Evolutionary conservation across 2,888 invertebrate genomes (phyloP), one percentile per base, ranked within the genome.

Genomic region (Ecliptopera silaceata): DNA sequence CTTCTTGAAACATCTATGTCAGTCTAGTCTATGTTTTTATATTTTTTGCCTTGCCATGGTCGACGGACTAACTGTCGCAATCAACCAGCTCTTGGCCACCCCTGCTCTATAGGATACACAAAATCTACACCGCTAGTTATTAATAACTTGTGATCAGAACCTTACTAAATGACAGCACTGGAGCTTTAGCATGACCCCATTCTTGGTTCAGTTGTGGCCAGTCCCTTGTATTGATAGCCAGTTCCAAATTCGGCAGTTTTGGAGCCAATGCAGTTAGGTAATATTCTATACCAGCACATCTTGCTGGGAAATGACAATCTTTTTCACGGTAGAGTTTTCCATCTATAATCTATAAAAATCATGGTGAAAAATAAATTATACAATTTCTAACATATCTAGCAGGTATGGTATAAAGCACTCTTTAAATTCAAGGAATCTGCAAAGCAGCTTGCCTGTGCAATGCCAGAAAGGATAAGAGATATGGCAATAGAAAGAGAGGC

Each of bases 151-250:
- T 45, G 47, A 56, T 63, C 51, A 74, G 70, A 72, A 95, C 95
- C 94, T 98, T 99, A 81, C 98, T 98, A 80, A 99, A 99, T 2
- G 98, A 99, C 79, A 99, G 96, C n/a, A 99, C 94, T 11, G 99
- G 98, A 26, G 94, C 93, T 68, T 92, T 86, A 5, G 86, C 79
- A 31, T 87, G 87, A 1, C 93, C 93, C 89, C 93, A 94, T 50
- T 92, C 86, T 65, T 86, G 92, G 65, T 94, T 93, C 13, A 96
- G 90, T 90, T 98, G 98, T 3, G 99, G 98, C 95, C 97, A 98
- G 85, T 99, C 99, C 56, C 97, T 93, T 0, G 96, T 96, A 79
- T 99, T 99, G 15, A 99, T 83, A 11, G 97, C 92, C 59, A 99
- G 86, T 80, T 99, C 98, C 90, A 96, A 93, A 77, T 99, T 93